Conservation (phyloP, 2,888 invertebrate species). For the Parnassius glacialis region DNA sequence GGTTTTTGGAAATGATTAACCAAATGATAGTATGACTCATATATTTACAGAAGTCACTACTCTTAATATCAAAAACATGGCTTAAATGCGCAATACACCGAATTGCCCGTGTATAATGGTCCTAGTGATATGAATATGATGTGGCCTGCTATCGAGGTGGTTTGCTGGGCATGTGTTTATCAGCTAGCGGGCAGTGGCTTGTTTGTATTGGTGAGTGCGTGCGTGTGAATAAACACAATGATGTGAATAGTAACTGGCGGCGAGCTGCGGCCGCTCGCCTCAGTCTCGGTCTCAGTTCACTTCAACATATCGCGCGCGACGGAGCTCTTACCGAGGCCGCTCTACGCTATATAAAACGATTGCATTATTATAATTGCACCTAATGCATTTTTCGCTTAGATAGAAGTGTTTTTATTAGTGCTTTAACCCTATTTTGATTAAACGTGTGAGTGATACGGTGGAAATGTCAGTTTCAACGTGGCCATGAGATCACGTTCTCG, state of each 20-base stretch:
- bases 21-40: slow-evolving; percentile 36
- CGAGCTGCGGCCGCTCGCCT: slow-evolving; percentile 37
- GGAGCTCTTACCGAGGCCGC: slow-evolving; percentile 71
- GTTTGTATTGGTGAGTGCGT: slow-evolving; percentile 74
- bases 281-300: slow-evolving; percentile 43
- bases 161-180: slow-evolving; percentile 38
- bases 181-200: slow-evolving; percentile 47
- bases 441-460: slow-evolving; percentile 46
- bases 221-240: slow-evolving; percentile 68
- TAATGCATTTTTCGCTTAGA: slow-evolving; percentile 67
- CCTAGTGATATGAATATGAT: slow-evolving; percentile 25
- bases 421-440: slow-evolving; percentile 41
- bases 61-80: slow-evolving; percentile 12
- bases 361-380: slow-evolving; percentile 45
- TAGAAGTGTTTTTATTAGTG: slow-evolving; percentile 71
- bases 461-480: slow-evolving; percentile 62
- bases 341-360: slow-evolving; percentile 35
- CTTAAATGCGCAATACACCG: slow-evolving; percentile 19
- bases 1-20: slow-evolving; percentile 42
- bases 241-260: slow-evolving; percentile 71
- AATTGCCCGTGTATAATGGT: slow-evolving; percentile 14
- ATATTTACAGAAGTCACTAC: slow-evolving; percentile 23
- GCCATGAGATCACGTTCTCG: slow-evolving; percentile 71
- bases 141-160: slow-evolving; percentile 30
- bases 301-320: slow-evolving; percentile 62